Evolutionary conservation across 2,113 vertebrate genomes (phyloP), one percentile per base, ranked within the genome.

Genomic region (Galeopterus variegatus): DNA sequence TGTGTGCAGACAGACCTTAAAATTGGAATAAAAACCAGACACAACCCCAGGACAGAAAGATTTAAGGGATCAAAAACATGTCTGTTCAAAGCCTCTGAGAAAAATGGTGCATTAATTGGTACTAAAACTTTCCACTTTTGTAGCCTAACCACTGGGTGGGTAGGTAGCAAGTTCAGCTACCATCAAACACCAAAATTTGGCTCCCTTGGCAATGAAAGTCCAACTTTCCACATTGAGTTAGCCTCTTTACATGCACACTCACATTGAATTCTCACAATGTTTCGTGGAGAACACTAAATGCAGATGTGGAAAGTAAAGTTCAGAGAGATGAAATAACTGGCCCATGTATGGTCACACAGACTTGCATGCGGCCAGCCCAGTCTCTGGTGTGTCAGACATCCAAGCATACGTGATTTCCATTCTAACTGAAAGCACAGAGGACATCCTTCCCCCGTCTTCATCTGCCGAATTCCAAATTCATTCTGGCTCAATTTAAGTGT

Each of bases 1-100:
- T 81, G 82, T 88, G 58, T 64, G 94, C 88, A 96, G 93, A 77
- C 88, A 18, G 1, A 87, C 75, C 81, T 95, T 90, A 96, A 94
- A 96, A 97, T 69, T 6, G n/a, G 79, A 97, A 97, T 95, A 94
- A 97, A 98, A 97, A 92, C 96, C 97, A 98, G 96, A 95, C 79
- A 65, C 73, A 94, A 94, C 91, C 91, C 86, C 70, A 93, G 94
- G 97, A 97, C 31, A 97, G 89, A 97, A 89, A 97, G 92, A 96
- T 69, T 58, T 62, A 76, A 95, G 89, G 93, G 88, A 80, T 85
- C 93, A 97, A 96, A 97, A 93, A 81, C 6, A 60, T 12, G 93
- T 24, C 90, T 96, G 54, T 67, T 97, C 88, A n/a, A 73, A 95
- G 88, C 88, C 72, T 89, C 93, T 88, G 82, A 84, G 90, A 96